Evolutionary conservation across 92 coral and sea anemone species (phyloP), one percentile per base, ranked within the genome.

Genomic region (Porites divaricata): DNA sequence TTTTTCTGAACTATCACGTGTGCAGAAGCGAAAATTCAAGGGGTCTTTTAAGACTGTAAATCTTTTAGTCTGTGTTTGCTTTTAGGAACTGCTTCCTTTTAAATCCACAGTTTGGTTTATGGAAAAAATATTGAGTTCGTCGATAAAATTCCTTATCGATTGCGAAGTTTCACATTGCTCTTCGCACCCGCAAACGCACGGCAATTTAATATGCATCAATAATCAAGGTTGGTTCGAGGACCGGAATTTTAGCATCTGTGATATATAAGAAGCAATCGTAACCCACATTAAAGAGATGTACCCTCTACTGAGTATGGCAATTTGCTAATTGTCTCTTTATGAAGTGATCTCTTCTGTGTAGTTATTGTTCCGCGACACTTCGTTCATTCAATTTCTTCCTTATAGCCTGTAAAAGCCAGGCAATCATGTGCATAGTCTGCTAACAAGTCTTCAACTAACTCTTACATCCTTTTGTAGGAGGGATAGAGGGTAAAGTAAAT

Each of bases 191-290:
- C 69, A 80, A 53, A 25, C 63, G 6, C 41, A 9, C 53, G 17
- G 4, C 12, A 15, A 62, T 82, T 41, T 4, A 24, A 15, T 65
- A 82, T 82, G 86, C 86, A 72, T 82, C 70, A 72, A 72, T 82
- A 70, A 72, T 72, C 72, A 35, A 16, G 1, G 59, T 24, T 35
- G 45, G 10, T 63, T 15, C 26, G 15, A 41, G 54, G 62, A 79
- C 67, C 54, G 19, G 56, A 45, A 64, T 8, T 63, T 24, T 51
- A 7, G 58, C 72, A 50, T 66, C 35, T 64, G 22, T 1, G 64
- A 11, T 21, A 14, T 65, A 64, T 65, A 2, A 24, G 17, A 8
- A 53, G 21, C 3, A 15, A 11, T 54, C 5, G 59, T 15, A 54
- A 8, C 59, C 59, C 12, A 54, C 59, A 0, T 54, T 8, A 2